Conservation (phyloP, 2,113 vertebrate species). For the pig (Sus scrofa) region DNA sequence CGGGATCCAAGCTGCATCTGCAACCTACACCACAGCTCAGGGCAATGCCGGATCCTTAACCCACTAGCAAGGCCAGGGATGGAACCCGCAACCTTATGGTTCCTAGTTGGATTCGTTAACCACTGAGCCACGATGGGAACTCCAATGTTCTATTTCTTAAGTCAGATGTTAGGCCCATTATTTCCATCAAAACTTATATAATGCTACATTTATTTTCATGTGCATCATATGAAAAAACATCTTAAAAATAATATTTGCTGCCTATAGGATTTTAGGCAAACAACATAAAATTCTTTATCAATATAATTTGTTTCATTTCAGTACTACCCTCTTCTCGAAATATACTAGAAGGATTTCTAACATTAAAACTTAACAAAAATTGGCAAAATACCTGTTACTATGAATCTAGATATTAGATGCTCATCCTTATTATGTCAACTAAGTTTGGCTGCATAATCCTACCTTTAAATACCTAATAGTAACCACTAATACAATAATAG, state of each 20-base stretch:
- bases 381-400: not conserved
- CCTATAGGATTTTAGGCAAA: not conserved
- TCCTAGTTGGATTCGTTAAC: too few relatives aligned
- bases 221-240: not conserved
- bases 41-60: too few relatives aligned
- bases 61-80: too few relatives aligned
- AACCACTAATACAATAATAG: constrained; percentile 3
- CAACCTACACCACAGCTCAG: too few relatives aligned
- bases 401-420: not conserved
- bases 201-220: constrained; percentile 2
- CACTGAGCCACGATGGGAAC: too few relatives aligned
- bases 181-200: not conserved
- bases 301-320: not conserved
- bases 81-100: too few relatives aligned
- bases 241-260: not conserved
- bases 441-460: constrained; percentile 14
- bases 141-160: not conserved
- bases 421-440: constrained; percentile 25
- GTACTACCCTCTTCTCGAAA: not conserved
- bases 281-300: not conserved
- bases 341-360: constrained; percentile 13
- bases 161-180: not conserved
- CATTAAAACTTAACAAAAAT: constrained; percentile 22
- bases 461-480: constrained; percentile 1
- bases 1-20: too few relatives aligned